These are phyloP conservation scores for Salvelinus alpinus DNA, from an alignment of 2,113 vertebrate genomes.

Conservation along the genomic window DNA sequence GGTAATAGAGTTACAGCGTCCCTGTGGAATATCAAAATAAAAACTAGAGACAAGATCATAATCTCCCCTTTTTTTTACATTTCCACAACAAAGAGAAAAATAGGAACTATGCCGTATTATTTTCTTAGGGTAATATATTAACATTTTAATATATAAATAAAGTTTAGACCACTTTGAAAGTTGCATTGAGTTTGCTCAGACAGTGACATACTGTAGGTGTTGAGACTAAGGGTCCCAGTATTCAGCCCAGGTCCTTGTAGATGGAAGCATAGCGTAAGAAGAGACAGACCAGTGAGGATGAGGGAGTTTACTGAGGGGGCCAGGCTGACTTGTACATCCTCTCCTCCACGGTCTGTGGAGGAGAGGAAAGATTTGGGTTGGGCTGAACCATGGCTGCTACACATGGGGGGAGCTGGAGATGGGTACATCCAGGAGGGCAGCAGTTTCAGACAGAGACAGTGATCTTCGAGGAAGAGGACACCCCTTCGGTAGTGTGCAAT, in stretches of 20 bases:
- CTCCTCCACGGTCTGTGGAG: conserved; percentile 30
- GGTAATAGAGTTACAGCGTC: neutral
- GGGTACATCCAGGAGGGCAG: neutral
- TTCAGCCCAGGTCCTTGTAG: neutral
- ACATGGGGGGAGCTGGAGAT: conserved; percentile 18
- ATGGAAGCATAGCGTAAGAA: neutral
- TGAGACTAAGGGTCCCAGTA: neutral
- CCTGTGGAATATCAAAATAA: no score
- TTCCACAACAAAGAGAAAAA: conserved; percentile 11
- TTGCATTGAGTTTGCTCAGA: conserved; percentile 46
- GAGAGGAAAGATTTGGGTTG: conserved; percentile 7
- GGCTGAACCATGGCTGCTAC: conserved; percentile 7
- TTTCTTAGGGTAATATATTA: conserved; percentile 37
- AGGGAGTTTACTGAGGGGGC: neutral
- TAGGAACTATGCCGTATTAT: neutral
- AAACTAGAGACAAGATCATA: neutral
- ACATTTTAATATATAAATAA: conserved; percentile 33
- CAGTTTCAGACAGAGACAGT: conserved; percentile 6
- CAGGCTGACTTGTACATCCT: conserved; percentile 29
- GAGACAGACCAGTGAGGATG: conserved; percentile 13
- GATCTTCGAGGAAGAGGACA: neutral
- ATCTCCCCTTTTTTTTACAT: neutral
- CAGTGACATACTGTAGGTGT: conserved; percentile 10
- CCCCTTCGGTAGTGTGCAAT: neutral
- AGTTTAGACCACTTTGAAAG: conserved; percentile 47